A percentile compares a stretch with the other conserved stretches of the same genome.
phyloP scores from a whole-genome alignment of 1,140 invertebrate species.

The Drosophila nebulosa region DNA sequence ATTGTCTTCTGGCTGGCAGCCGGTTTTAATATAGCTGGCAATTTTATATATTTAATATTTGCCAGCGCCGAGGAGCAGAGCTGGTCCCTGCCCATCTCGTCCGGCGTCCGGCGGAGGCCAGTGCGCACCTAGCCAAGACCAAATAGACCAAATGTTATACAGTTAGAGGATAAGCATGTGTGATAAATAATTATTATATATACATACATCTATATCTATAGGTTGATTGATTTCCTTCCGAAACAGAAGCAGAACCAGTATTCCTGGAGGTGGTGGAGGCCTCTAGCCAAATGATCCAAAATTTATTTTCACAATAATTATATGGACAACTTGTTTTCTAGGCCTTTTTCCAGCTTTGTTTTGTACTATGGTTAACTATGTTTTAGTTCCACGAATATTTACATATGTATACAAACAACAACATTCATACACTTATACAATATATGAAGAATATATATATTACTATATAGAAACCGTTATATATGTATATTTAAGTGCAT shows the following conservation, averaged over 20 bases:
- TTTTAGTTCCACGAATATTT: neutral
- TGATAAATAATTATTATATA: slow-evolving; percentile 28
- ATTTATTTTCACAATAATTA: neutral
- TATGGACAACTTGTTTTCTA: neutral
- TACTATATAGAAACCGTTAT: neutral
- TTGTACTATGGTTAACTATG: no score
- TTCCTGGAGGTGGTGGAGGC: slow-evolving; percentile 17
- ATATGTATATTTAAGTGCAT: neutral
- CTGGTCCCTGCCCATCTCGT: slow-evolving; percentile 83
- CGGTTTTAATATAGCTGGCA: slow-evolving; percentile 88
- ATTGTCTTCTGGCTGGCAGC: slow-evolving; percentile 93
- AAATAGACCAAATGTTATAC: slow-evolving; percentile 15
- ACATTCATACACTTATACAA: neutral
- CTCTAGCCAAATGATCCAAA: neutral
- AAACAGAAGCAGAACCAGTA: neutral
- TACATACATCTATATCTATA: neutral
- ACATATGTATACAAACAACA: neutral
- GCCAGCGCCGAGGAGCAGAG: slow-evolving; percentile 90
- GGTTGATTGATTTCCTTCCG: neutral
- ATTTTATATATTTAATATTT: slow-evolving; percentile 91
- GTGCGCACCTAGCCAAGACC: slow-evolving; percentile 30
- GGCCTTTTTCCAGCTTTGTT: neutral
- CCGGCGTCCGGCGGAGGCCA: neutral
- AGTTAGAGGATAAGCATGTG: slow-evolving; percentile 41
- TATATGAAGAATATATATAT: neutral